phyloP scores from a whole-genome alignment of 2,888 invertebrate species.

The Drosophila emarginata region DNA sequence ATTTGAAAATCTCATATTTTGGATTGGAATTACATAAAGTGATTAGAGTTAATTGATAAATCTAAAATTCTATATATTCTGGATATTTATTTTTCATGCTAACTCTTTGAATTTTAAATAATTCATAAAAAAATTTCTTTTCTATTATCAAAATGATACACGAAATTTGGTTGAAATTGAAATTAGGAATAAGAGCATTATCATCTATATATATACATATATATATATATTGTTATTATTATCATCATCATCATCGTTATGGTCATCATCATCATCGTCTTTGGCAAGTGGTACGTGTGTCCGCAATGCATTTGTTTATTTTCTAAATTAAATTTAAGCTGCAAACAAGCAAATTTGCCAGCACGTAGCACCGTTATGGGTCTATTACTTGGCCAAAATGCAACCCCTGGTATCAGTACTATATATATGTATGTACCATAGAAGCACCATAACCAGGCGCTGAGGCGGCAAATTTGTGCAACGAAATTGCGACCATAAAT shows the following conservation, averaged over 20 bases:
- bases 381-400: slow-evolving; percentile 57
- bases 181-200: neutral
- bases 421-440: neutral
- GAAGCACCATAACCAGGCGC: slow-evolving; percentile 12
- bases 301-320: slow-evolving; percentile 17
- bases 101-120: no score
- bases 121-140: no score
- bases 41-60: no score
- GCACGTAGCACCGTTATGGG: slow-evolving; percentile 49
- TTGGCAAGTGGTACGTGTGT: neutral
- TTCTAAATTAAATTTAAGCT: slow-evolving; percentile 45
- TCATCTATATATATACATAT: neutral
- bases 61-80: neutral
- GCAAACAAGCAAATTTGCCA: slow-evolving; percentile 37
- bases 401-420: slow-evolving; percentile 3
- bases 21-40: neutral
- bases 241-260: neutral
- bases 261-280: neutral
- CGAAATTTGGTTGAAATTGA: neutral
- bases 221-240: neutral
- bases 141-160: no score
- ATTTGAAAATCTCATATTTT: neutral
- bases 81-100: no score
- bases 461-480: slow-evolving; percentile 54
- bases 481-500: slow-evolving; percentile 55